Conservation (phyloP, 1,140 invertebrate species). For the Drosophila leontia region DNA sequence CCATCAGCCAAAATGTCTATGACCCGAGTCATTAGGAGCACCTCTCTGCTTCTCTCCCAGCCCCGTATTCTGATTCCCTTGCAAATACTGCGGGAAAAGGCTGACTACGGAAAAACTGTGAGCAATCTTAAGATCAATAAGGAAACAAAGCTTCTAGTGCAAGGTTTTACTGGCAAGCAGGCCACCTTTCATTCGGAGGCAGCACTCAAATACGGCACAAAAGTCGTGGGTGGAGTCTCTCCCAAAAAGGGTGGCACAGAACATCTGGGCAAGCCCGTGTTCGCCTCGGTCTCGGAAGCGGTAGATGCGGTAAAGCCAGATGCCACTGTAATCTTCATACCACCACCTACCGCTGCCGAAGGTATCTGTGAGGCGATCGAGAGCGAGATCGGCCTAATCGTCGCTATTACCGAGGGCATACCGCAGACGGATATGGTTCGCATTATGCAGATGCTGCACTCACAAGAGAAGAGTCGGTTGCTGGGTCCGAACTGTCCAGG, state of each 20-base stretch:
- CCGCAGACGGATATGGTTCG: slow-evolving; percentile 99
- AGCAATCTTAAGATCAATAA: slow-evolving; percentile 91
- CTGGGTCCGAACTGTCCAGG: slow-evolving; percentile 99
- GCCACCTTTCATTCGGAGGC: slow-evolving; percentile 97
- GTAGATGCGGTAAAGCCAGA: slow-evolving; percentile 92
- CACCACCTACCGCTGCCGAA: slow-evolving; percentile 95
- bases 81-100: slow-evolving; percentile 25
- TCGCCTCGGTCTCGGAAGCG: slow-evolving; percentile 93
- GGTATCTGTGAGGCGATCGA: slow-evolving; percentile 98
- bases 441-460: slow-evolving; percentile 94
- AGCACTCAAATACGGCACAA: slow-evolving; percentile 98
- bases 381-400: slow-evolving; percentile 97
- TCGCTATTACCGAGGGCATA: slow-evolving; percentile 99
- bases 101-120: slow-evolving; percentile 86
- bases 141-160: slow-evolving; percentile 97
- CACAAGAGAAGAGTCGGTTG: slow-evolving; percentile 96
- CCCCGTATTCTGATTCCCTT: not conserved
- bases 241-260: slow-evolving; percentile 97
- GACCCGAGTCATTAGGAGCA: not conserved
- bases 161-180: slow-evolving; percentile 98
- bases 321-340: slow-evolving; percentile 98
- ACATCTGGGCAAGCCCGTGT: slow-evolving; percentile 97
- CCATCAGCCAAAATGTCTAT: not conserved
- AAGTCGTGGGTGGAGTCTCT: slow-evolving; percentile 98
- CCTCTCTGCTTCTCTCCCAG: not conserved